A percentile compares a stretch with the other conserved stretches of the same genome.
phyloP scores from a whole-genome alignment of 2,888 invertebrate genomes.

The Venustoraphidia nigricollis region DNA sequence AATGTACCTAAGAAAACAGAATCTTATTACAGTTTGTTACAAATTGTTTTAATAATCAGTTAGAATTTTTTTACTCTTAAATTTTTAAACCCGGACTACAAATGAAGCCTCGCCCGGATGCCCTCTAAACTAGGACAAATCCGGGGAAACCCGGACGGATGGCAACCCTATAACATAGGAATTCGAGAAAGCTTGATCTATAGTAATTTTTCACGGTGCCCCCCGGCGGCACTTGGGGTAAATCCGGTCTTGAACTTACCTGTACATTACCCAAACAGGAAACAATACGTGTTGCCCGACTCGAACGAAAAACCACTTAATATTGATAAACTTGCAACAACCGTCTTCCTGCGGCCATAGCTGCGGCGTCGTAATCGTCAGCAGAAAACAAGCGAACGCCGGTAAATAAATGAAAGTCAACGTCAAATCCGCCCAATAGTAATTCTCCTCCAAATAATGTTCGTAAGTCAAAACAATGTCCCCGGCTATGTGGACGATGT shows the following conservation, averaged over 20 bases:
- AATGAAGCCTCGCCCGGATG: too few species aligned
- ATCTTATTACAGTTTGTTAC: too few species aligned
- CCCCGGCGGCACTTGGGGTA: too few species aligned
- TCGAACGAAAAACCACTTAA: slow-evolving; percentile 31
- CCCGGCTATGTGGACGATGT: slow-evolving; percentile 47
- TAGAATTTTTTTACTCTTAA: too few species aligned
- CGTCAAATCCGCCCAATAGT: slow-evolving; percentile 32
- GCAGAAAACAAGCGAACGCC: slow-evolving; percentile 37
- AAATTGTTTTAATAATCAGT: too few species aligned
- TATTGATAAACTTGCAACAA: slow-evolving; percentile 26
- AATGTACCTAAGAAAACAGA: too few species aligned
- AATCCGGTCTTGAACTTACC: slow-evolving; percentile 34
- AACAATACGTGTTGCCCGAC: slow-evolving; percentile 35
- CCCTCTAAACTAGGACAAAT: too few species aligned
- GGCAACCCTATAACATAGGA: too few species aligned
- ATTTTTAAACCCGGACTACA: too few species aligned
- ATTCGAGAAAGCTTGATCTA: too few species aligned
- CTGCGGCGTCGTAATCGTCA: slow-evolving; percentile 41
- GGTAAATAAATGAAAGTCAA: slow-evolving; percentile 35
- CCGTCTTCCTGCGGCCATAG: slow-evolving; percentile 36
- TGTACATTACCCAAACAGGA: slow-evolving; percentile 46
- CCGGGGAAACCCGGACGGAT: too few species aligned
- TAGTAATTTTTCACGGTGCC: too few species aligned
- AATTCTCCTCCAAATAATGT: slow-evolving; percentile 42
- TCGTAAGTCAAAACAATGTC: slow-evolving; percentile 50